These are phyloP conservation scores for Mesorhabditis spiculigera DNA, from an alignment of 2,888 invertebrate species.

Conservation along the genomic window DNA sequence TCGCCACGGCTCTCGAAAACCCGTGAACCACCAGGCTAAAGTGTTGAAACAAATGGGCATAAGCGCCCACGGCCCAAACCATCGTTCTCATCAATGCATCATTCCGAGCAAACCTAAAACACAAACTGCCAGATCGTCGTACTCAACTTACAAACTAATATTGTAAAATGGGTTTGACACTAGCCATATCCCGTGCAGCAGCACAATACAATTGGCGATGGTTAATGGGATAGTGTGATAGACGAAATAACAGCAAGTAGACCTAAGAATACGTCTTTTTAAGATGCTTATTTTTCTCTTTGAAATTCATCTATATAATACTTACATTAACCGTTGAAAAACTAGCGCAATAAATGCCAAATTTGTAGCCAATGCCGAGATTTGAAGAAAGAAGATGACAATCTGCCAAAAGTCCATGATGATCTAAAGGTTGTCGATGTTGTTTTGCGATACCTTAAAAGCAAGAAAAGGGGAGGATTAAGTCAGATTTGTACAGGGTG, in stretches of 20 bases:
- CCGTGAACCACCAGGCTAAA: not conserved
- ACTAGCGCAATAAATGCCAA: not conserved
- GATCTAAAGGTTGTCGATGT: not conserved
- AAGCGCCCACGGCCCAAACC: not conserved
- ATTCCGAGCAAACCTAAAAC: too few species aligned
- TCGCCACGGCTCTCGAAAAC: not conserved
- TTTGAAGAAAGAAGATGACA: conserved; percentile 1
- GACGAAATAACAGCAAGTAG: not conserved
- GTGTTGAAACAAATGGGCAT: not conserved
- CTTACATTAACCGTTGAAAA: not conserved
- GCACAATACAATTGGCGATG: not conserved
- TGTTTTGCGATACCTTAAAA: too few species aligned
- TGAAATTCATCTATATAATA: not conserved
- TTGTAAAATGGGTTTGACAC: conserved; percentile 4
- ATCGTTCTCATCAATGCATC: not conserved
- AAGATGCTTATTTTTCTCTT: too few species aligned
- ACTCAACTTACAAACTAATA: not conserved
- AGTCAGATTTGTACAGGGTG: too few species aligned
- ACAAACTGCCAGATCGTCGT: not conserved
- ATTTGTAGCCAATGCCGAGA: not conserved
- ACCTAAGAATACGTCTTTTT: not conserved
- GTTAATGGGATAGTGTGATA: not conserved
- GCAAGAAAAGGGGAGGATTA: too few species aligned
- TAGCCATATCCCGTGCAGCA: not conserved
- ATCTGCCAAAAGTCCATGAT: not conserved